A percentile compares a stretch with the other conserved stretches of the same genome.
Evolutionary conservation across 2,888 invertebrate species (phyloP).

Genomic region (Drosophila paranaensis): DNA sequence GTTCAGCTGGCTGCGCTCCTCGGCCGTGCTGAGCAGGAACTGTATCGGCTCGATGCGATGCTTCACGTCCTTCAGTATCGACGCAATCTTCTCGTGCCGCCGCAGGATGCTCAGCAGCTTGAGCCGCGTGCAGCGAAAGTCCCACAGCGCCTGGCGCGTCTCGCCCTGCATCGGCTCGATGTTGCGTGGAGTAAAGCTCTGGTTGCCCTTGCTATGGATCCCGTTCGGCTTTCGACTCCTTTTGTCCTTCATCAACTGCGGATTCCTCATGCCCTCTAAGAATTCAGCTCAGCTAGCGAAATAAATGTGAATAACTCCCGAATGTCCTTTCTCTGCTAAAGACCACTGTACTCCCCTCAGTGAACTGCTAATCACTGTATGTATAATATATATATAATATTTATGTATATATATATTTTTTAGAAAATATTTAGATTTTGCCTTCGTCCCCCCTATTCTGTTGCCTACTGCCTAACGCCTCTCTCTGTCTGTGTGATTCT

Average conservation of each 20-base stretch:
- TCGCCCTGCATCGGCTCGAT: background rate
- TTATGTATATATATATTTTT: background rate
- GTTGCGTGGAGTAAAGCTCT: background rate
- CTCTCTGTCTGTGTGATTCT: background rate
- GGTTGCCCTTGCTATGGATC: background rate
- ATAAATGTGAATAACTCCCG: background rate
- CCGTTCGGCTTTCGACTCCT: background rate
- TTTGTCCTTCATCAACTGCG: constrained; percentile 1
- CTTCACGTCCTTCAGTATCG: constrained; percentile 10
- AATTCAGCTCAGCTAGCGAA: background rate
- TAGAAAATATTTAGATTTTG: constrained; percentile 6
- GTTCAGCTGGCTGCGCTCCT: background rate
- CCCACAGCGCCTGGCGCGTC: background rate
- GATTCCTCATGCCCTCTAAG: constrained; percentile 3
- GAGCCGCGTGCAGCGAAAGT: constrained; percentile 2
- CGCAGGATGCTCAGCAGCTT: constrained; percentile 14
- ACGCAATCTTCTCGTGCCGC: constrained; percentile 11
- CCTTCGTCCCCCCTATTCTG: constrained; percentile 5
- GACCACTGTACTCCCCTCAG: background rate
- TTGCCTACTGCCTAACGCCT: constrained; percentile 4
- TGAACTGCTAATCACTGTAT: background rate
- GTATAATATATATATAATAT: background rate
- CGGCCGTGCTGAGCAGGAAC: constrained; percentile 1
- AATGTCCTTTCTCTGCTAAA: background rate
- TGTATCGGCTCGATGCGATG: constrained; percentile 13